A percentile compares a stretch with the other conserved stretches of the same genome.
phyloP scores from a whole-genome alignment of 2,113 vertebrate genomes.

The Clarias magur region DNA sequence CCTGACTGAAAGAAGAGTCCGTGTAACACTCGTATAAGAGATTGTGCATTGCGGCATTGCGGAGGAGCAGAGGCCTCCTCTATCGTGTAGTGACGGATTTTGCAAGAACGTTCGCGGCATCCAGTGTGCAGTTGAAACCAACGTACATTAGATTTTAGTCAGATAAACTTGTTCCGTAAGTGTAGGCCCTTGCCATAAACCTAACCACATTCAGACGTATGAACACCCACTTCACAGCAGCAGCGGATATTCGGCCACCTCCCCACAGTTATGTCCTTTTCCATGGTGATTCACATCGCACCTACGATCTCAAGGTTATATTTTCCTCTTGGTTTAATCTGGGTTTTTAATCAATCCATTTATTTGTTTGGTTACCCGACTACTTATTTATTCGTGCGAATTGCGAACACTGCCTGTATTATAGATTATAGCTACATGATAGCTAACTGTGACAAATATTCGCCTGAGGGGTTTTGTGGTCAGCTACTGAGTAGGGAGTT shows the following conservation, averaged over 20 bases:
- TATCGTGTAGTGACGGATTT: background rate
- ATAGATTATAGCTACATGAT: background rate
- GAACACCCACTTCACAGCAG: constrained; percentile 56
- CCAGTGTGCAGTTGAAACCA: background rate
- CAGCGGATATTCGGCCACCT: constrained; percentile 24
- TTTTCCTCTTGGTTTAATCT: background rate
- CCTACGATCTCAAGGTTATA: background rate
- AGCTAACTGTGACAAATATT: background rate
- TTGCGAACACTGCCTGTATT: background rate
- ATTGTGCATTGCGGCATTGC: background rate
- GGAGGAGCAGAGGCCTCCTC: background rate
- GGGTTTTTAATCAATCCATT: background rate
- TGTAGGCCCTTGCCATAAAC: constrained; percentile 29
- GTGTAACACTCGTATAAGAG: background rate
- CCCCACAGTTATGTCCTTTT: constrained; percentile 17
- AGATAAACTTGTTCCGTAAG: constrained; percentile 33
- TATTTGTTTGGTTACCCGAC: background rate
- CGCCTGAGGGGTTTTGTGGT: background rate
- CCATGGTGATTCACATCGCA: constrained; percentile 38
- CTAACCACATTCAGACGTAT: constrained; percentile 41
- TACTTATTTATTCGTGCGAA: background rate
- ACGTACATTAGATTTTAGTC: background rate
- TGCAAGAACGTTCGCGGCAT: background rate
- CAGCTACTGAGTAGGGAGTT: constrained; percentile 11
- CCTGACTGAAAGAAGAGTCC: background rate